Evolutionary conservation across 2,888 invertebrate genomes (phyloP).

Genomic region (Parnassius apollo): DNA sequence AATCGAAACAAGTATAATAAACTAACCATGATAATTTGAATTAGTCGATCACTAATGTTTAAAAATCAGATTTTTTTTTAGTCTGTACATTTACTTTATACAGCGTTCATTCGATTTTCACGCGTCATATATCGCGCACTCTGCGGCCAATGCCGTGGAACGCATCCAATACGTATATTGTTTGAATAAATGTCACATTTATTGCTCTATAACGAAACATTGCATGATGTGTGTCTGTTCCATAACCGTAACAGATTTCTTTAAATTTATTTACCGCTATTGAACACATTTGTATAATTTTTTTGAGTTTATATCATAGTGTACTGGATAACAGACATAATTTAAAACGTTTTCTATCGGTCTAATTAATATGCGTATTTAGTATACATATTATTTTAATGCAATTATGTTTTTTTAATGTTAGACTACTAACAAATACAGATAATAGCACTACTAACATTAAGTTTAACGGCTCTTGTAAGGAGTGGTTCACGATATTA

Average conservation of each 20-base stretch:
- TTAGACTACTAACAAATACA: too few species aligned
- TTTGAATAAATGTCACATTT: slow-evolving; percentile 60
- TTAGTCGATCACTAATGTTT: background rate
- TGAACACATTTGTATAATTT: slow-evolving; percentile 33
- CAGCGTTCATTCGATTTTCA: slow-evolving; percentile 61
- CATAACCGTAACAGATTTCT: slow-evolving; percentile 51
- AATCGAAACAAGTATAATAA: too few species aligned
- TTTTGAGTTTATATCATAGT: too few species aligned
- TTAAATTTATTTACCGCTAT: slow-evolving; percentile 41
- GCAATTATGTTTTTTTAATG: too few species aligned
- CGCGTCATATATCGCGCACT: slow-evolving; percentile 64
- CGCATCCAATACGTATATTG: slow-evolving; percentile 53
- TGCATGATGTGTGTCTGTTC: slow-evolving; percentile 46
- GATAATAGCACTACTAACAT: too few species aligned
- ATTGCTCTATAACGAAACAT: slow-evolving; percentile 42
- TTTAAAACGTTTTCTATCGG: too few species aligned
- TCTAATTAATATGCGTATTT: too few species aligned
- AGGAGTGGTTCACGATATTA: too few species aligned
- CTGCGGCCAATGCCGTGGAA: slow-evolving; percentile 69
- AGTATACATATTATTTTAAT: too few species aligned
- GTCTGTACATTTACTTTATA: slow-evolving; percentile 26
- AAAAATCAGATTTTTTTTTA: slow-evolving; percentile 2
- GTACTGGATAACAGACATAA: too few species aligned
- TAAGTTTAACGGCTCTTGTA: too few species aligned
- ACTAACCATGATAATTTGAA: too few species aligned